Percentiles rank a stretch among this genome's conserved stretches.
Conservation (phyloP, 2,113 vertebrate genomes). For the Himantopus leucocephalus region DNA sequence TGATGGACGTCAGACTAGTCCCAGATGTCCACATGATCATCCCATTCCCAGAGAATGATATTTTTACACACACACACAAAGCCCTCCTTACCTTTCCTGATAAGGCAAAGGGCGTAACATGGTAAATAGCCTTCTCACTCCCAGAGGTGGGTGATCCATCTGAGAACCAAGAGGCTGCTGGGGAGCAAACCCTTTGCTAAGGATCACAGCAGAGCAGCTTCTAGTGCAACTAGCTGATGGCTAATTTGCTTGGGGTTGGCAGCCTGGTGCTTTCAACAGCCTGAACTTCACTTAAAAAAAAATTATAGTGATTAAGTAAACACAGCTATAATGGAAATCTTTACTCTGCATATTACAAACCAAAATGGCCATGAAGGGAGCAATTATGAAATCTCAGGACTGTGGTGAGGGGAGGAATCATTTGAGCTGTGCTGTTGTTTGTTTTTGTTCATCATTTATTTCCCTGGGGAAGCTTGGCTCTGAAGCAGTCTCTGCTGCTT, state of each 20-base stretch:
- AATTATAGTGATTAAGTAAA: slow-evolving; percentile 69
- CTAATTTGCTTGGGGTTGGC: slow-evolving; percentile 35
- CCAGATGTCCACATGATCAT: neutral
- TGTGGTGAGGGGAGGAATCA: slow-evolving; percentile 61
- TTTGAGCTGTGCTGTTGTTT: slow-evolving; percentile 58
- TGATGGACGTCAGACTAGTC: neutral
- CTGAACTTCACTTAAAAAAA: slow-evolving; percentile 60
- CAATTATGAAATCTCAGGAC: slow-evolving; percentile 67
- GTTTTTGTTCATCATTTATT: slow-evolving; percentile 68
- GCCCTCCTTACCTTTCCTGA: neutral
- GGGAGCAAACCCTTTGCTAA: neutral
- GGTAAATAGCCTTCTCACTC: neutral
- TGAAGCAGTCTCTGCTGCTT: slow-evolving; percentile 26
- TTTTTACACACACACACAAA: neutral
- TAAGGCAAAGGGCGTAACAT: neutral
- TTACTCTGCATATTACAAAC: slow-evolving; percentile 69
- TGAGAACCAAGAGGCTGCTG: neutral
- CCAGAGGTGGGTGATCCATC: neutral
- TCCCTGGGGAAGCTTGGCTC: slow-evolving; percentile 44
- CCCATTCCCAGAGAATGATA: neutral
- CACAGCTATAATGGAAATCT: slow-evolving; percentile 69
- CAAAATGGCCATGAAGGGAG: slow-evolving; percentile 69
- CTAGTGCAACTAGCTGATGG: slow-evolving; percentile 14
- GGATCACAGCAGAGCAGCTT: neutral
- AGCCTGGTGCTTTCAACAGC: slow-evolving; percentile 37